phyloP scores from a whole-genome alignment of 2,797 vertebrate genomes.

The Amazonetta brasiliensis region DNA sequence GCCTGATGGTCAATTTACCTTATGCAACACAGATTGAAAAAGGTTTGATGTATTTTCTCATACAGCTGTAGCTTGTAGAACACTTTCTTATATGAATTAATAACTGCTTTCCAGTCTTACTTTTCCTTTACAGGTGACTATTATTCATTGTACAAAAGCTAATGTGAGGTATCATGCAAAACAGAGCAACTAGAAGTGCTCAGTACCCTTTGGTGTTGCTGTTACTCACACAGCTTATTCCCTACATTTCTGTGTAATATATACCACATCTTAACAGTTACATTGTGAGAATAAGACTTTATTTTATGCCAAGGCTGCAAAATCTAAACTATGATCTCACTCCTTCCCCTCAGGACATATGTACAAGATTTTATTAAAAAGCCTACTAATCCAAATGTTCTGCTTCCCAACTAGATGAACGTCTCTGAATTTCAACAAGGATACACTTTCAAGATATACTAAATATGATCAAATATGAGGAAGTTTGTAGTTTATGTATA shows the following conservation, averaged over 20 bases:
- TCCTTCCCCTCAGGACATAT: background rate
- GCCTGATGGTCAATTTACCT: background rate
- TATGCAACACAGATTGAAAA: background rate
- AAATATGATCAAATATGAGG: background rate
- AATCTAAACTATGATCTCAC: background rate
- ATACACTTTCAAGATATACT: background rate
- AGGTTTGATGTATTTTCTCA: background rate
- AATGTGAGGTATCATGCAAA: background rate
- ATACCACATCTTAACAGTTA: background rate
- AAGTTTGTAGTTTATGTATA: background rate
- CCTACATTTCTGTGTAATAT: background rate
- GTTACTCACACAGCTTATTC: background rate
- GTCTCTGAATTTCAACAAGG: background rate
- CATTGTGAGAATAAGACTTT: background rate
- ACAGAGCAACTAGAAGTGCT: background rate
- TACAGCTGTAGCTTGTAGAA: background rate
- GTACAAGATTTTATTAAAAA: background rate
- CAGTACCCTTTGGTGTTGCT: background rate
- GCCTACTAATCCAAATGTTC: background rate
- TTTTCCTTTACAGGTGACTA: background rate
- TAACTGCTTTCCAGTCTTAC: constrained; percentile 9
- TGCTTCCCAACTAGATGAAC: background rate
- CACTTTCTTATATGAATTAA: background rate
- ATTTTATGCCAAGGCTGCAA: background rate
- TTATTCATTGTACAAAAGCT: background rate